Evolutionary conservation across 2,113 vertebrate genomes (phyloP).

Genomic region (Urocynchramus pylzowi): DNA sequence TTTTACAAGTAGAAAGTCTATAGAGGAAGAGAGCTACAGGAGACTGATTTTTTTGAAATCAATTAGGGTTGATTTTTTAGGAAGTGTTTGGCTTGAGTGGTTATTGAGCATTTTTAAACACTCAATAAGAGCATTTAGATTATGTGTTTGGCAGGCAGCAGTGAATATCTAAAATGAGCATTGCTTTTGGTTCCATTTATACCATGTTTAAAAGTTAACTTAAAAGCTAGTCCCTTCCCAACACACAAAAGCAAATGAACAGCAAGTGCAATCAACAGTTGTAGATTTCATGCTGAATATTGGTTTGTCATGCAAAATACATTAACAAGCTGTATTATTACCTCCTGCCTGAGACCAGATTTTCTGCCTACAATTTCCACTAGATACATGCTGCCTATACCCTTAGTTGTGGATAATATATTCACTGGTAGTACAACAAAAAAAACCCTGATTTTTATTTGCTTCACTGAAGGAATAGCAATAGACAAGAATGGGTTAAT

Average conservation of each 20-base stretch:
- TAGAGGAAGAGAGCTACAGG: not conserved
- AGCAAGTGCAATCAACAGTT: not conserved
- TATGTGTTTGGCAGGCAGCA: not conserved
- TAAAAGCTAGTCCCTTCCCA: not conserved
- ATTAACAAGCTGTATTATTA: not conserved
- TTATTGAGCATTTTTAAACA: constrained; percentile 14
- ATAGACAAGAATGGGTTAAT: constrained; percentile 94
- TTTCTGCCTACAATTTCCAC: not conserved
- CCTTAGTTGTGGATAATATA: not conserved
- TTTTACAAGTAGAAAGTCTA: not conserved
- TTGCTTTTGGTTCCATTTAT: not conserved
- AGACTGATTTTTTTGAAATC: not conserved
- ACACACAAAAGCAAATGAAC: not conserved
- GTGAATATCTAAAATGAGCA: not conserved
- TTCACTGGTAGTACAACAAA: not conserved
- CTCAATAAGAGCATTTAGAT: not conserved
- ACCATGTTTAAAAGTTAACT: not conserved
- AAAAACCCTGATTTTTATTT: not conserved
- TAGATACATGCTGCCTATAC: not conserved
- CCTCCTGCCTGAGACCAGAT: not conserved
- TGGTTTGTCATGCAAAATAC: not conserved
- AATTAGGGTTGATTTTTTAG: not conserved
- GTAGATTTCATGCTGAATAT: not conserved
- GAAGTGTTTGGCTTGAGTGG: not conserved
- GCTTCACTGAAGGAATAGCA: constrained; percentile 83